A percentile compares a stretch with the other conserved stretches of the same genome.
Conservation (phyloP, 37 sponge, comb jelly and placozoan species). For the Cliona cf. orientalis region DNA sequence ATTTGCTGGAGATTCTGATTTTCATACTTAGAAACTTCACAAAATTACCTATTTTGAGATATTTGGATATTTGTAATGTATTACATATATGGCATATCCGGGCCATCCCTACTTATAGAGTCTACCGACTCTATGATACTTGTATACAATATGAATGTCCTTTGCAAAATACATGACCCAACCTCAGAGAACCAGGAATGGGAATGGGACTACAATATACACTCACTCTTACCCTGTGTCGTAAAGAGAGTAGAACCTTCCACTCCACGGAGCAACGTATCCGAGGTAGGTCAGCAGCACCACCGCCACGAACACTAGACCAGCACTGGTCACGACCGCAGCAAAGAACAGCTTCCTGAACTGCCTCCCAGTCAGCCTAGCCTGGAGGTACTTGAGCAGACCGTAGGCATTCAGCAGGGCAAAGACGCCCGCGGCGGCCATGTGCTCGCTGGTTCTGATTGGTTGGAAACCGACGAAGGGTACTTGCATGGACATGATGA, state of each 20-base stretch:
- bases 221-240: conserved; percentile 90
- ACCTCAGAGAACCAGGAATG: too few species aligned
- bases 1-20: too few species aligned
- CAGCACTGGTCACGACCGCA: conserved; percentile 68
- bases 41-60: too few species aligned
- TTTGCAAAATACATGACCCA: too few species aligned
- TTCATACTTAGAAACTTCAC: too few species aligned
- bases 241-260: conserved; percentile 97
- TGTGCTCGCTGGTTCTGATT: conserved; percentile 98
- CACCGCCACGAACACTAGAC: conserved; percentile 84
- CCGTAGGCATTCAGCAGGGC: conserved; percentile 69
- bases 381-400: conserved; percentile 75
- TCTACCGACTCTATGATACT: too few species aligned
- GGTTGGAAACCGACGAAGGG: conserved; percentile 99
- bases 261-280: conserved; percentile 98
- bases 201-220: neutral
- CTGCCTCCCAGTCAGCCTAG: conserved; percentile 64
- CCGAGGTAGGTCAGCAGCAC: conserved; percentile 89
- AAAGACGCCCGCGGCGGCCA: conserved; percentile 96
- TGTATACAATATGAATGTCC: too few species aligned
- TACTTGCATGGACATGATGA: conserved; percentile 97
- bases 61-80: too few species aligned
- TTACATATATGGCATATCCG: too few species aligned
- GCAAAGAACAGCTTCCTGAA: conserved; percentile 67
- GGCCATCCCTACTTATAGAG: too few species aligned